phyloP scores from a whole-genome alignment of 1,140 invertebrate genomes.

The Trichonephila clavata region DNA sequence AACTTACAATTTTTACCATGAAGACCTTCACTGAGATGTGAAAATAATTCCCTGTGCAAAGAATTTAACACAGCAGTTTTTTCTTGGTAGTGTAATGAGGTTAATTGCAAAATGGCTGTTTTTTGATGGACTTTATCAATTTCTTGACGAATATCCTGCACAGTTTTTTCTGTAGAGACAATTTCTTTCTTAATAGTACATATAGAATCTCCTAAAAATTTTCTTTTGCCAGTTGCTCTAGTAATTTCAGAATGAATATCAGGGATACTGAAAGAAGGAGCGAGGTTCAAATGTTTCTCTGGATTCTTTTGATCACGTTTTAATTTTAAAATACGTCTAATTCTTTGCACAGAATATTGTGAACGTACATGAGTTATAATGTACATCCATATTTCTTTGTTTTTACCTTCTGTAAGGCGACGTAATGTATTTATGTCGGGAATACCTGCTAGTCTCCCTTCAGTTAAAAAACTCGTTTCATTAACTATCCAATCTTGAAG shows the following conservation, averaged over 20 bases:
- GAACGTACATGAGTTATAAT: neutral
- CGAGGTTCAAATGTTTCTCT: neutral
- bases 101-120: neutral
- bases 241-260: neutral
- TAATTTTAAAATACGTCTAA: neutral
- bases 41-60: neutral
- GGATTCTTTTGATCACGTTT: neutral
- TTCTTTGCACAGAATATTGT: neutral
- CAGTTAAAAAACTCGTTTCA: neutral
- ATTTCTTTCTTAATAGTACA: neutral
- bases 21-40: neutral
- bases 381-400: neutral
- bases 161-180: neutral
- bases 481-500: constrained; percentile 11
- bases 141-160: neutral
- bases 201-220: neutral
- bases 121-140: constrained; percentile 2
- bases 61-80: constrained; percentile 14
- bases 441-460: neutral
- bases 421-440: neutral
- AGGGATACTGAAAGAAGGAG: neutral
- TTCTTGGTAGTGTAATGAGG: neutral
- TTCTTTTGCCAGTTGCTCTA: neutral
- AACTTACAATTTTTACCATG: neutral
- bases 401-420: neutral